A percentile compares a stretch with the other conserved stretches of the same genome.
Evolutionary conservation across 2,797 vertebrate genomes (phyloP).

Genomic region (Rhinichthys osculus): DNA sequence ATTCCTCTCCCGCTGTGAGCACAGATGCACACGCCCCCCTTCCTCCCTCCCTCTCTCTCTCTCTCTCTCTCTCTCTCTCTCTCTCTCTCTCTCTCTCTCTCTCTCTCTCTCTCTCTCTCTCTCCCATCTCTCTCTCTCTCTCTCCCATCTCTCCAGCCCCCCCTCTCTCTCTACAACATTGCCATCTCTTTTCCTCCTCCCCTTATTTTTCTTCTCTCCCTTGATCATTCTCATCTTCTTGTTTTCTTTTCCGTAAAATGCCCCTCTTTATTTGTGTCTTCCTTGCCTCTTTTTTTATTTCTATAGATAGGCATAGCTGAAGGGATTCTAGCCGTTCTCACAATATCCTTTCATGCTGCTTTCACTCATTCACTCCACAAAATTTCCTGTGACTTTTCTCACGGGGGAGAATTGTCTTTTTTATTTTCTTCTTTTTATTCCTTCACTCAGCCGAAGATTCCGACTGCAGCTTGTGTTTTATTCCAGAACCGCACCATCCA

Average conservation of each 20-base stretch:
- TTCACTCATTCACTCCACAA: conserved; percentile 24
- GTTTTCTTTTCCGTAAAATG: conserved; percentile 32
- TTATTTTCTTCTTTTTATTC: conserved; percentile 45
- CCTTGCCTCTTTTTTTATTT: conserved; percentile 43
- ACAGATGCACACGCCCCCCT: conserved; percentile 42
- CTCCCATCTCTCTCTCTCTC: conserved; percentile 39
- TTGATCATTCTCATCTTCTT: conserved; percentile 46
- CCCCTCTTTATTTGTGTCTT: conserved; percentile 54
- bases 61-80: conserved; percentile 41
- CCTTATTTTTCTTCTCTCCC: conserved; percentile 40
- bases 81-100: conserved; percentile 29
- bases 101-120: conserved; percentile 36
- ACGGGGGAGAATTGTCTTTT: neutral
- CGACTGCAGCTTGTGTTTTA: conserved; percentile 22
- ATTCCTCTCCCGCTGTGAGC: conserved; percentile 45
- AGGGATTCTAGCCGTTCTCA: conserved; percentile 28
- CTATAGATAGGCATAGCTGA: conserved; percentile 35
- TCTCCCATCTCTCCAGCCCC: conserved; percentile 8
- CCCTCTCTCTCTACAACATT: conserved; percentile 29
- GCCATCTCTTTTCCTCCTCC: conserved; percentile 43
- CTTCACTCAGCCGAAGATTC: conserved; percentile 44
- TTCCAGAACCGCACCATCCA: conserved; percentile 47
- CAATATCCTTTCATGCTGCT: conserved; percentile 6
- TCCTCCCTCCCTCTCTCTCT: conserved; percentile 19
- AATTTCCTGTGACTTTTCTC: conserved; percentile 36